These are phyloP conservation scores for Heterotis niloticus DNA, from an alignment of 2,113 vertebrate species.

Conservation along the genomic window DNA sequence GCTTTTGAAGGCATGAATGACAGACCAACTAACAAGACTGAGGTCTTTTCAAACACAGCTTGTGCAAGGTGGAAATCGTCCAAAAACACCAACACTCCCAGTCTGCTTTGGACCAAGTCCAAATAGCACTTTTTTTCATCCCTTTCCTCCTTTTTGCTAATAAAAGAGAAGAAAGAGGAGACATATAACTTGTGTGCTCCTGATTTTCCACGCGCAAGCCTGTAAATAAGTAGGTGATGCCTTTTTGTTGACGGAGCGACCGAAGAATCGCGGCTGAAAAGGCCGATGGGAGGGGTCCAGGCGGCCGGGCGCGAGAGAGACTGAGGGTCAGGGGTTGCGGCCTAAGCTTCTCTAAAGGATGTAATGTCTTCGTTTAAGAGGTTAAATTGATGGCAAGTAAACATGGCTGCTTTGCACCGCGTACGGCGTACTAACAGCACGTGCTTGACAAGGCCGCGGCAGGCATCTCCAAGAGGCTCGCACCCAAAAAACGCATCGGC, in stretches of 20 bases:
- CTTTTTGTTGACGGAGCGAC: neutral
- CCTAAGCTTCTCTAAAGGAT: neutral
- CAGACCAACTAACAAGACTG: conserved; percentile 65
- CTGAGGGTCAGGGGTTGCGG: neutral
- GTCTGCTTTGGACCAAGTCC: conserved; percentile 59
- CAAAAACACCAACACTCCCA: conserved; percentile 61
- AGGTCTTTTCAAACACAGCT: conserved; percentile 59
- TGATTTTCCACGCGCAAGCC: conserved; percentile 36
- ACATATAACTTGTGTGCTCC: conserved; percentile 30
- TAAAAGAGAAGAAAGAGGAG: conserved; percentile 54
- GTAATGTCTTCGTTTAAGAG: neutral
- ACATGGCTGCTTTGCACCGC: neutral
- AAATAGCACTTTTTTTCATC: conserved; percentile 56
- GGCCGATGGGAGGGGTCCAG: neutral
- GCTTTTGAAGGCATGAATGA: conserved; percentile 64
- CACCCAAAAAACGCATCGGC: too few species aligned
- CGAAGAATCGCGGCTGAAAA: neutral
- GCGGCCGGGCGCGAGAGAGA: neutral
- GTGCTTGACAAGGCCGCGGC: too few species aligned
- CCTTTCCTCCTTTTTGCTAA: conserved; percentile 14
- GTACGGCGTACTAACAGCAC: too few species aligned
- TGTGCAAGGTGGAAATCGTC: conserved; percentile 65
- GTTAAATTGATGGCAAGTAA: neutral
- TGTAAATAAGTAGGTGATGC: conserved; percentile 12
- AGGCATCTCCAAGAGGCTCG: too few species aligned